Conservation (phyloP, 2,797 vertebrate genomes). For the Tauraco hartlaubi region DNA sequence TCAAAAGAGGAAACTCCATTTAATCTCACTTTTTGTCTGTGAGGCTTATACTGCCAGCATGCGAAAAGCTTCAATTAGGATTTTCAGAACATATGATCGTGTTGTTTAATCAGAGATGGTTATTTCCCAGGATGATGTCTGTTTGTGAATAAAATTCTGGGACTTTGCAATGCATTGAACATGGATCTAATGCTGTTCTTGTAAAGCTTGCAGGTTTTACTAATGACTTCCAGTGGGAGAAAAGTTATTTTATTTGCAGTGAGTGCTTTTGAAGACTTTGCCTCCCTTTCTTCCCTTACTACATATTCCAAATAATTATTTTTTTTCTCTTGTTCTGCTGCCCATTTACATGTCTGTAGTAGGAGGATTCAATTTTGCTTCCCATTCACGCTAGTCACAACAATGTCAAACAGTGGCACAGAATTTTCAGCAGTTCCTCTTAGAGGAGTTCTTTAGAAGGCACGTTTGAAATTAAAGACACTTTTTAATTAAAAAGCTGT, state of each 20-base stretch:
- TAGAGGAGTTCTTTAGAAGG: not conserved
- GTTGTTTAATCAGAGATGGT: not conserved
- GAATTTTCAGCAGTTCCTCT: not conserved
- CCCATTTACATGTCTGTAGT: not conserved
- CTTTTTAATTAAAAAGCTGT: not conserved
- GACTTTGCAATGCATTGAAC: not conserved
- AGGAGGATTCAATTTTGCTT: not conserved
- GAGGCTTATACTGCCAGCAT: not conserved
- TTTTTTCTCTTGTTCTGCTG: not conserved
- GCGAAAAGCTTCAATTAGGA: not conserved
- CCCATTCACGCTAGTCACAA: not conserved
- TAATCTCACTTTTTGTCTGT: not conserved
- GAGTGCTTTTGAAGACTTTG: not conserved
- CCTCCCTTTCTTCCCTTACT: not conserved
- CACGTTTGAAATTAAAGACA: not conserved
- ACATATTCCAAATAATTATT: not conserved
- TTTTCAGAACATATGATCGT: not conserved
- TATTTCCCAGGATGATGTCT: not conserved
- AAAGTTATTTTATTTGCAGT: not conserved
- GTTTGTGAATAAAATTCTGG: not conserved
- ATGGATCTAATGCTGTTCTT: not conserved
- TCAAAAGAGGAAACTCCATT: not conserved
- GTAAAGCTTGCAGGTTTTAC: not conserved
- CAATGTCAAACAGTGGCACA: not conserved
- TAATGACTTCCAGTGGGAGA: not conserved